phyloP scores from a whole-genome alignment of 2,113 vertebrate genomes.

The Myrmophylax atrothorax region DNA sequence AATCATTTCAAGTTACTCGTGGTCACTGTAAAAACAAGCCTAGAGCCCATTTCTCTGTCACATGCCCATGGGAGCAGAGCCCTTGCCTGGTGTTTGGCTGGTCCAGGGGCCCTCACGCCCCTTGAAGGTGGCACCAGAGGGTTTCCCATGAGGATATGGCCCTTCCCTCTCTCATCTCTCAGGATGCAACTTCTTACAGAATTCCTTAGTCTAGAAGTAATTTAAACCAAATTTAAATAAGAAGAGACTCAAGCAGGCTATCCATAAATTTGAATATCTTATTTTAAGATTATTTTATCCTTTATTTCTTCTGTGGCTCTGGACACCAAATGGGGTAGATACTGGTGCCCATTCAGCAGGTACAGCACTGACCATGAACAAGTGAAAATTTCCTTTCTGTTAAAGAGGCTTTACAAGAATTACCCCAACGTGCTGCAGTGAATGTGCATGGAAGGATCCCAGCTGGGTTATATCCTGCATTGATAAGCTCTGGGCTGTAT shows the following conservation, averaged over 20 bases:
- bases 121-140: background rate
- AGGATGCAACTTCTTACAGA: background rate
- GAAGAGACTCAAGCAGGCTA: background rate
- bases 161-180: background rate
- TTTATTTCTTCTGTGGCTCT: background rate
- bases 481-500: background rate
- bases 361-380: background rate
- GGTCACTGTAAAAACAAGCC: background rate
- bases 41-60: background rate
- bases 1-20: background rate
- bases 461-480: background rate
- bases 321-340: background rate
- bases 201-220: background rate
- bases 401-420: background rate
- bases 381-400: background rate
- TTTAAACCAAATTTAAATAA: background rate
- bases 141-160: rapidly evolving
- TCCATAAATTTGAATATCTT: background rate
- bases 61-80: background rate
- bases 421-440: background rate
- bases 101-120: background rate
- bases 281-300: background rate
- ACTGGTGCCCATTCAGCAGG: rapidly evolving
- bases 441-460: background rate
- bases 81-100: background rate